A percentile compares a stretch with the other conserved stretches of the same genome.
These are phyloP conservation scores for Neodontobutis hainanensis DNA, from an alignment of 2,113 vertebrate species.

Conservation along the genomic window DNA sequence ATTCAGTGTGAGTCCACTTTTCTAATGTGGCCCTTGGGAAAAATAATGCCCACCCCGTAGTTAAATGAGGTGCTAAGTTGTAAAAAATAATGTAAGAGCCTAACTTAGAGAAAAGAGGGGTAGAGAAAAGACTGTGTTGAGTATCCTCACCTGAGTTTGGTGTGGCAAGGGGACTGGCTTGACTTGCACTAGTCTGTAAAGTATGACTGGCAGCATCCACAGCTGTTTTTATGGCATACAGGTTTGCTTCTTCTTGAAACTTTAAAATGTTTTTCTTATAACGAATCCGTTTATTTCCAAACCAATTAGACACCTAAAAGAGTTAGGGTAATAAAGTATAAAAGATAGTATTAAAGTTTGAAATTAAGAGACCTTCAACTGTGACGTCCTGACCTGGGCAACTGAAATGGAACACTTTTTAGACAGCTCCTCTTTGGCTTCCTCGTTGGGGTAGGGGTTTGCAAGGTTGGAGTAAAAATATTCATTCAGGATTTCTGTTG, in stretches of 20 bases:
- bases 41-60: too few species aligned
- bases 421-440: conserved; percentile 95
- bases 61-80: too few species aligned
- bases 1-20: too few species aligned
- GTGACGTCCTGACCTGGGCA: conserved; percentile 76
- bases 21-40: too few species aligned
- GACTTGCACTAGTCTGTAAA: conserved; percentile 31
- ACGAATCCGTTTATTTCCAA: conserved; percentile 61
- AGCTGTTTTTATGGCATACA: conserved; percentile 29
- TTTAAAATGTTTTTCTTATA: conserved; percentile 61
- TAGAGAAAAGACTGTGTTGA: too few species aligned
- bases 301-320: conserved; percentile 57
- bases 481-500: conserved; percentile 93
- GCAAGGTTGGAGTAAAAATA: conserved; percentile 98
- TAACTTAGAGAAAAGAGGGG: too few species aligned
- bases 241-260: conserved; percentile 50
- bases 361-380: neutral
- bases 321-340: neutral
- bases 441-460: conserved; percentile 96
- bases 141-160: conserved; percentile 51
- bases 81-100: neutral
- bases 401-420: conserved; percentile 92
- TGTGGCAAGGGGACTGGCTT: conserved; percentile 43
- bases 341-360: too few species aligned
- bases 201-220: conserved; percentile 32